Percentiles rank a stretch among this genome's conserved stretches.
phyloP scores from a whole-genome alignment of 2,888 invertebrate genomes.

The Aproaerema taeniolella region DNA sequence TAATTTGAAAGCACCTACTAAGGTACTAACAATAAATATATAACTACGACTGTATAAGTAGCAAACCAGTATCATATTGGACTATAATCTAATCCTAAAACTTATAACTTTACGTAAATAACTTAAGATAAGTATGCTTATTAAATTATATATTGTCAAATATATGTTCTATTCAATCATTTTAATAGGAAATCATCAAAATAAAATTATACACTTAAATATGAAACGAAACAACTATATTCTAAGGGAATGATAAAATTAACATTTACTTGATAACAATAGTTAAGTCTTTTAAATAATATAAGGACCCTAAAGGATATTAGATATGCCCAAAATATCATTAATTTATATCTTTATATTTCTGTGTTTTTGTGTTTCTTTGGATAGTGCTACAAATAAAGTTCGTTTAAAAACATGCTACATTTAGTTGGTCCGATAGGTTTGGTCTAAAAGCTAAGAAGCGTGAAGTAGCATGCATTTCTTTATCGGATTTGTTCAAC shows the following conservation, averaged over 20 bases:
- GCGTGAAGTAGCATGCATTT: too few species aligned
- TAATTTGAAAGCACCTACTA: constrained; percentile 15
- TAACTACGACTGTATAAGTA: constrained; percentile 10
- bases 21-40: too few species aligned
- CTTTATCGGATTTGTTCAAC: too few species aligned
- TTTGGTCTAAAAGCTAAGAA: too few species aligned
- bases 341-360: not conserved
- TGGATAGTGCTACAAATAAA: too few species aligned
- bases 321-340: not conserved
- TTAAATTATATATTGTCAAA: constrained; percentile 12
- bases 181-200: constrained; percentile 18
- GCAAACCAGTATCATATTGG: constrained; percentile 4
- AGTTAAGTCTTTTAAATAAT: too few species aligned
- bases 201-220: constrained; percentile 15
- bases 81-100: not conserved
- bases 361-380: too few species aligned
- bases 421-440: too few species aligned
- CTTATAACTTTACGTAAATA: constrained; percentile 3
- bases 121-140: constrained; percentile 9
- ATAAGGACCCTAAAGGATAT: too few species aligned
- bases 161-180: constrained; percentile 4
- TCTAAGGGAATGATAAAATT: constrained; percentile 54
- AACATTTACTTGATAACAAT: too few species aligned
- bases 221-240: constrained; percentile 31
- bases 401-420: too few species aligned